A percentile compares a stretch with the other conserved stretches of the same genome.
Conservation (phyloP, 1,140 invertebrate species). For the Drosophila ohnishii region DNA sequence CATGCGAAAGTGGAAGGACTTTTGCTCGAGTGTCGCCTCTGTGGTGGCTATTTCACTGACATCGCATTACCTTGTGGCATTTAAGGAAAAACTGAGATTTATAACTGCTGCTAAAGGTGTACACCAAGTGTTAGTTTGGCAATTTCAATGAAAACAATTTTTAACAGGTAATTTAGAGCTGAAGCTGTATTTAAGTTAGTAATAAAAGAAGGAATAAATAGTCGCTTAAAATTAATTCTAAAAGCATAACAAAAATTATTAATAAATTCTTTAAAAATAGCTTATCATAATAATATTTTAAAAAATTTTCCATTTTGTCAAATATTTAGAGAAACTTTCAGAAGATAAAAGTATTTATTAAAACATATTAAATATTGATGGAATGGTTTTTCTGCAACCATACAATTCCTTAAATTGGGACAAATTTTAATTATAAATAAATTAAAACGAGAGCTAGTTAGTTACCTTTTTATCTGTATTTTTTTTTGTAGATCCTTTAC, state of each 20-base stretch:
- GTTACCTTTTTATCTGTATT: not conserved
- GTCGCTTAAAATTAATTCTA: too few relatives aligned
- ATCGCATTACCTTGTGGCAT: conserved; percentile 27
- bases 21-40: conserved; percentile 23
- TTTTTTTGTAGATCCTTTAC: too few relatives aligned
- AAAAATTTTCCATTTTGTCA: not conserved
- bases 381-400: not conserved
- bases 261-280: too few relatives aligned
- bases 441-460: not conserved
- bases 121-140: not conserved
- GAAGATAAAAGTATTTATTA: not conserved
- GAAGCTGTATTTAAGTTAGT: too few relatives aligned
- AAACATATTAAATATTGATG: not conserved
- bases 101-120: conserved; percentile 5
- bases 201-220: not conserved
- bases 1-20: conserved; percentile 6
- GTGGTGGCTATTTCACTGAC: conserved; percentile 33
- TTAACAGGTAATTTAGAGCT: not conserved
- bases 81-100: conserved; percentile 17
- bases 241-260: too few relatives aligned
- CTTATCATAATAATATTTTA: too few relatives aligned
- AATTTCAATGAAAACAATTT: not conserved
- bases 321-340: not conserved
- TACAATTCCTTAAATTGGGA: not conserved
- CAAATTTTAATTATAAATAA: not conserved